Conservation (phyloP, 2,113 vertebrate species). For the Cnemophilus loriae region DNA sequence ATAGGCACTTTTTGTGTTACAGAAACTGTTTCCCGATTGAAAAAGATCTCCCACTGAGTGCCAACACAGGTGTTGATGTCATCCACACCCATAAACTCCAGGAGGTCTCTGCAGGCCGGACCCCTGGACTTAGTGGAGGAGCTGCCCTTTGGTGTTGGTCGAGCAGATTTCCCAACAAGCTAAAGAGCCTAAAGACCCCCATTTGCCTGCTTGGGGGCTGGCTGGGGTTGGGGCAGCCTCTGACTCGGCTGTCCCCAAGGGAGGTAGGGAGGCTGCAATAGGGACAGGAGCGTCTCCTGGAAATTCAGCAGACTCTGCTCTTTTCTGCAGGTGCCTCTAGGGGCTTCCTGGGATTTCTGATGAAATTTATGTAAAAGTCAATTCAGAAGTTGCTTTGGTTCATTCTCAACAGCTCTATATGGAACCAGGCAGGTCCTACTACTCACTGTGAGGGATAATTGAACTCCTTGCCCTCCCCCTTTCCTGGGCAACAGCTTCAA, state of each 20-base stretch:
- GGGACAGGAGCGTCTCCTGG: not conserved
- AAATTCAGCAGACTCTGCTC: not conserved
- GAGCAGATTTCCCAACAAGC: not conserved
- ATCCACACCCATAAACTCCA: not conserved
- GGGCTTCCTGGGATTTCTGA: not conserved
- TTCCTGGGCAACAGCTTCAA: constrained; percentile 45
- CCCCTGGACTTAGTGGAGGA: not conserved
- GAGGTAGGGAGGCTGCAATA: not conserved
- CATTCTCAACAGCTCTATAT: not conserved
- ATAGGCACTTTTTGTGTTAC: not conserved
- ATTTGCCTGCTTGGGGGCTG: not conserved
- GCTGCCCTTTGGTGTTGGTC: not conserved
- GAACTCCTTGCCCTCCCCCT: constrained; percentile 9
- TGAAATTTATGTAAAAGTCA: not conserved
- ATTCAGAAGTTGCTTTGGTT: not conserved
- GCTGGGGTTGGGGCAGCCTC: not conserved
- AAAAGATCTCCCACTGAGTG: not conserved
- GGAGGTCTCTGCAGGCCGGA: not conserved
- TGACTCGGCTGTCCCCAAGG: not conserved
- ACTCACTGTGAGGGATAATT: not conserved
- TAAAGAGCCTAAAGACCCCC: not conserved
- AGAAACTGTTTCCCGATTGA: not conserved
- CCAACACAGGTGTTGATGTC: not conserved
- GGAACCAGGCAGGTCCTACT: not conserved
- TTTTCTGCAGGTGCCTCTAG: not conserved